phyloP scores from a whole-genome alignment of 2,888 invertebrate species.

The Maniola hyperantus region DNA sequence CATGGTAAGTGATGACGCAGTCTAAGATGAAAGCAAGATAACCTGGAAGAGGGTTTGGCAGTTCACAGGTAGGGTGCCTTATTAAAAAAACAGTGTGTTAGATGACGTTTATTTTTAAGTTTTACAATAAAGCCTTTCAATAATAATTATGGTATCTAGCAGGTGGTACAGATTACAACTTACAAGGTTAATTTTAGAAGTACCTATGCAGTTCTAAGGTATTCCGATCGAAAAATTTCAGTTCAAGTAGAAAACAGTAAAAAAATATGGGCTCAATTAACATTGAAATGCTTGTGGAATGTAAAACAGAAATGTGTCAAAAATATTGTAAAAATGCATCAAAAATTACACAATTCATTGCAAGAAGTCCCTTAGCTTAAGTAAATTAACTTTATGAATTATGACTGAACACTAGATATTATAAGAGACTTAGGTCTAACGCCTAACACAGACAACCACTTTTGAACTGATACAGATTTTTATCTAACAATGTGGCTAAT shows the following conservation, averaged over 20 bases:
- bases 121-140: conserved; percentile 46
- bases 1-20: too few species aligned
- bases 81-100: conserved; percentile 29
- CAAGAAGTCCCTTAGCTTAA: conserved; percentile 28
- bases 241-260: conserved; percentile 24
- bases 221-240: conserved; percentile 17
- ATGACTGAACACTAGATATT: conserved; percentile 37
- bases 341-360: conserved; percentile 21
- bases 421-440: conserved; percentile 30
- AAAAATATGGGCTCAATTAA: conserved; percentile 38
- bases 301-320: conserved; percentile 28
- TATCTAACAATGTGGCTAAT: not conserved
- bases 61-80: not conserved
- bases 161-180: conserved; percentile 33
- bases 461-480: not conserved
- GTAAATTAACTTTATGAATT: conserved; percentile 25
- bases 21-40: too few species aligned
- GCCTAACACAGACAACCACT: not conserved
- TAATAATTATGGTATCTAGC: conserved; percentile 37
- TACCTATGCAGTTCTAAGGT: not conserved
- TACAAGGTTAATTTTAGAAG: conserved; percentile 24
- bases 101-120: conserved; percentile 40
- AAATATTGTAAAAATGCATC: conserved; percentile 14
- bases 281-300: conserved; percentile 44
- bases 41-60: too few species aligned